Conservation (phyloP, 2,113 vertebrate genomes). For the Phrynosoma blainvillii region DNA sequence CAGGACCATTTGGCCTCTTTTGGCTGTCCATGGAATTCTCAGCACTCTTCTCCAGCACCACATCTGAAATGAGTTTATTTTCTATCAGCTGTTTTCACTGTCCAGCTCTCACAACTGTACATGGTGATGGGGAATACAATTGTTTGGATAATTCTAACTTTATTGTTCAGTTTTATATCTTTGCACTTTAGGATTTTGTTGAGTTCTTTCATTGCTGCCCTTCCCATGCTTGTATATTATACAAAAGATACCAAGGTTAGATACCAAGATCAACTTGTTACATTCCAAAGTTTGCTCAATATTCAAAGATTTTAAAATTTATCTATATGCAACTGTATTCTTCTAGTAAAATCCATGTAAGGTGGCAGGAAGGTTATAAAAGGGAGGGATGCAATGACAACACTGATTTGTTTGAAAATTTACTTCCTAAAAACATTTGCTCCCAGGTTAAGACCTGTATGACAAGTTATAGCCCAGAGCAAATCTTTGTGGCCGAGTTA, state of each 20-base stretch:
- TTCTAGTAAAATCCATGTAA: slow-evolving; percentile 31
- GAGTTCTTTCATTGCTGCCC: too few species aligned
- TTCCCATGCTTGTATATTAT: not conserved
- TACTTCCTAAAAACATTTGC: slow-evolving; percentile 60
- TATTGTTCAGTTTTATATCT: too few species aligned
- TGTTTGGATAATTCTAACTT: too few species aligned
- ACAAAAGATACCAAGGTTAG: slow-evolving; percentile 3
- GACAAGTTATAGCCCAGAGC: slow-evolving; percentile 75
- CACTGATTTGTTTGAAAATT: slow-evolving; percentile 70
- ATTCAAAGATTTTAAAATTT: not conserved
- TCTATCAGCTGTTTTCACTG: too few species aligned
- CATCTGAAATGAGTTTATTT: too few species aligned
- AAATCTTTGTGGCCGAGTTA: slow-evolving; percentile 78
- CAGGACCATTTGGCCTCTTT: too few species aligned
- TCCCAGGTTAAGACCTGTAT: slow-evolving; percentile 76
- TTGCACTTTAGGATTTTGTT: too few species aligned
- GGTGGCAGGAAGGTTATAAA: not conserved
- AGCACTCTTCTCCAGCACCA: too few species aligned
- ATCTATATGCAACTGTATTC: not conserved
- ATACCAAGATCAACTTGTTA: not conserved
- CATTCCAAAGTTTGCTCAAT: slow-evolving; percentile 6
- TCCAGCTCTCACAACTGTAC: too few species aligned
- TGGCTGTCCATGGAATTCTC: too few species aligned
- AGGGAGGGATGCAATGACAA: slow-evolving; percentile 43
- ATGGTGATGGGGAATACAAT: too few species aligned